Percentiles rank a stretch among this genome's conserved stretches.
These are phyloP conservation scores for Amphilophus citrinellus DNA, from an alignment of 2,113 vertebrate species.

Conservation along the genomic window DNA sequence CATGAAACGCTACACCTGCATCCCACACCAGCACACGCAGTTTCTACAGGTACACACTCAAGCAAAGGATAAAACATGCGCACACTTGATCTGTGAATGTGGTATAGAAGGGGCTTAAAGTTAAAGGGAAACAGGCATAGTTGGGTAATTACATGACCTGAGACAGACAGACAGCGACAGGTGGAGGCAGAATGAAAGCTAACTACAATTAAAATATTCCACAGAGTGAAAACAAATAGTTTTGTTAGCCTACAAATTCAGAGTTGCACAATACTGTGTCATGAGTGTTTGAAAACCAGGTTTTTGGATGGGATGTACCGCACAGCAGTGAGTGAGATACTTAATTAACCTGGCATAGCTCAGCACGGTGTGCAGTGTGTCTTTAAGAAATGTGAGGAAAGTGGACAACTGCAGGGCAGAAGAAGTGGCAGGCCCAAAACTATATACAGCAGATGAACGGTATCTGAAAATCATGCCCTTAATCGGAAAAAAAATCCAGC, in stretches of 20 bases:
- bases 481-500: too few species aligned
- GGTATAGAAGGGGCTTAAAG: background rate
- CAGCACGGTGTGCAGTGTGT: too few species aligned
- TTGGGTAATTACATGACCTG: constrained; percentile 3
- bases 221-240: background rate
- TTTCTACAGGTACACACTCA: constrained; percentile 12
- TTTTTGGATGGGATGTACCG: background rate
- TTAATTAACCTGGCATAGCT: too few species aligned
- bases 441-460: too few species aligned
- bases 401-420: too few species aligned
- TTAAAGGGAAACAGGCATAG: background rate
- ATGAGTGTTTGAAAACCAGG: background rate
- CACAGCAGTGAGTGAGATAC: too few species aligned
- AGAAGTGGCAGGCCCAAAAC: too few species aligned
- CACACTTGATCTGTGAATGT: constrained; percentile 20
- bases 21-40: constrained; percentile 40
- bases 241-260: background rate
- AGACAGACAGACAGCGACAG: background rate
- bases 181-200: background rate
- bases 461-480: too few species aligned
- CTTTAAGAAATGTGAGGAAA: too few species aligned
- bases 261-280: background rate
- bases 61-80: background rate
- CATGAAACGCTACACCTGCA: constrained; percentile 62
- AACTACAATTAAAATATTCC: background rate